Evolutionary conservation across 2,797 vertebrate genomes (phyloP), one percentile per base, ranked within the genome.

Genomic region (Bradypodion pumilum): DNA sequence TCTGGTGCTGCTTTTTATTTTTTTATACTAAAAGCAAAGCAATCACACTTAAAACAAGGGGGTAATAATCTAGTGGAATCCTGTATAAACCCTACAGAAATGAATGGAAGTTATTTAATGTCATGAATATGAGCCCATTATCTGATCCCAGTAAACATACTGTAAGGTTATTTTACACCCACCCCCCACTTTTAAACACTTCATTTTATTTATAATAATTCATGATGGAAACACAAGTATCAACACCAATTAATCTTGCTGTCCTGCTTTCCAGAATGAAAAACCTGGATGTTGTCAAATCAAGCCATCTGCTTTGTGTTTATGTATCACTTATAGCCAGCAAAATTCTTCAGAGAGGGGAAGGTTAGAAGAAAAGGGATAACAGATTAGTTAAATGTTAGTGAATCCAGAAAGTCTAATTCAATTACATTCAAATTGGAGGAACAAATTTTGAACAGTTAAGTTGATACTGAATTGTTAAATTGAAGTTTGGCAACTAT

Each of bases 291-390:
- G 42, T 52, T 81, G 40, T 32, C 56, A 85, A 81, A 69, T 16
- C 29, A 81, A 70, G 66, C 74, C 84, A 85, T 85, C 84, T 85
- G 84, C 79, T 81, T 32, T 32, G 5, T n/a, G 62, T 70, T 85
- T 40, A 81, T 37, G 49, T 77, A 80, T 68, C 46, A 68, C 40
- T 81, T 77, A 81, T 13, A 32, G 37, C 13, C 7, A 60, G 25
- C 49, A 74, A 25, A 42, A 5, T 25, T 70, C 65, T 5, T 25
- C 40, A 56, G 52, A 56, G 52, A 56, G 21, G 52, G 52, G 52
- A 56, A 56, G 52, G 52, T 56, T 16, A 56, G 52, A 21, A 56
- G 52, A 56, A 16, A 56, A 56, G 13, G 52, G 52, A 19, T 56
- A 16, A 56, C 19, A 21, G 52, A 56, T 42, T 59, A 68, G 25